phyloP scores from a whole-genome alignment of 2,113 vertebrate genomes.

The Dunckerocampus dactyliophorus region DNA sequence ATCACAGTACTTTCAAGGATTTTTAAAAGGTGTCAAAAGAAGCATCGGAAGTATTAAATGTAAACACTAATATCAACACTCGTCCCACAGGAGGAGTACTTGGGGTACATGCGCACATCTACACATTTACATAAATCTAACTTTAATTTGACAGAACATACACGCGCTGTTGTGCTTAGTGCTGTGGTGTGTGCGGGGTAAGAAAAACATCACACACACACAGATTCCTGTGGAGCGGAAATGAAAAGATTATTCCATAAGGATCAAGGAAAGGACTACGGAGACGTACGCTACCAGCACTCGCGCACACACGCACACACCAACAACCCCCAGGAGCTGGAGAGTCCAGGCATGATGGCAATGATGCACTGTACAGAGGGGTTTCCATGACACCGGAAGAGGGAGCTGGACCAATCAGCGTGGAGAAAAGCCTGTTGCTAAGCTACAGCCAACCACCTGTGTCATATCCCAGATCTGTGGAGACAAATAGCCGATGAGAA shows the following conservation, averaged over 20 bases:
- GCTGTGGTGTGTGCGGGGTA: slow-evolving; percentile 4
- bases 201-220: slow-evolving; percentile 3
- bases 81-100: slow-evolving; percentile 28
- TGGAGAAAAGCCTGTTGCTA: slow-evolving; percentile 87
- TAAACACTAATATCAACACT: slow-evolving; percentile 57
- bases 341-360: slow-evolving; percentile 25
- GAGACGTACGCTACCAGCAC: background rate
- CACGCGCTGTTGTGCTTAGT: slow-evolving; percentile 5
- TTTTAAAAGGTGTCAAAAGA: slow-evolving; percentile 26
- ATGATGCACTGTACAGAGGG: slow-evolving; percentile 53
- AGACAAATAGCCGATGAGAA: slow-evolving; percentile 37
- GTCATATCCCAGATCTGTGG: slow-evolving; percentile 96
- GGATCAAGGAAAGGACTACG: slow-evolving; percentile 5
- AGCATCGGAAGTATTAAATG: slow-evolving; percentile 37
- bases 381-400: slow-evolving; percentile 58
- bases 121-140: background rate
- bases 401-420: slow-evolving; percentile 73
- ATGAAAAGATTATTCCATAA: slow-evolving; percentile 4
- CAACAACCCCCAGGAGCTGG: slow-evolving; percentile 20
- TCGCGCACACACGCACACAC: slow-evolving; percentile 6
- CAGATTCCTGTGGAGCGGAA: slow-evolving; percentile 17
- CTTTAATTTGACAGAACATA: background rate
- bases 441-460: slow-evolving; percentile 90
- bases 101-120: slow-evolving; percentile 4
- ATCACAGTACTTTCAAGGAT: slow-evolving; percentile 32